These are phyloP conservation scores for Casuarius casuarius DNA, from an alignment of 2,113 vertebrate genomes.

Conservation along the genomic window DNA sequence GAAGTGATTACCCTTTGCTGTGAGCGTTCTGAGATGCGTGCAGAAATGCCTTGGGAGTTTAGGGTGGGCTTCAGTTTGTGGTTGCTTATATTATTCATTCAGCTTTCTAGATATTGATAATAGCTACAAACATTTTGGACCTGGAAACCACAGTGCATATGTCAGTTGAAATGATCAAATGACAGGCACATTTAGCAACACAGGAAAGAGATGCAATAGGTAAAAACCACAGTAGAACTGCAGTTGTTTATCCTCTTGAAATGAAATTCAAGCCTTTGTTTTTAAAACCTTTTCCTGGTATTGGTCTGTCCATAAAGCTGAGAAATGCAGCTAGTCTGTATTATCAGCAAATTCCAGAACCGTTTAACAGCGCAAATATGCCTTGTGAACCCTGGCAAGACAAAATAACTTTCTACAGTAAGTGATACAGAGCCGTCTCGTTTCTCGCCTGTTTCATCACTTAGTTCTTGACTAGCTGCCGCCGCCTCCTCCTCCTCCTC, in stretches of 20 bases:
- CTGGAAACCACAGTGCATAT: slow-evolving; percentile 11
- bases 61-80: slow-evolving; percentile 6
- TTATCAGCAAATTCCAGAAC: slow-evolving; percentile 31
- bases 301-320: neutral
- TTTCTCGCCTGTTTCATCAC: neutral
- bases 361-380: neutral
- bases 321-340: neutral
- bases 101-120: slow-evolving; percentile 56
- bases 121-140: neutral
- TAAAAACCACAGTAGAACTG: slow-evolving; percentile 49
- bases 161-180: slow-evolving; percentile 34
- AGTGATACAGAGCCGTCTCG: neutral
- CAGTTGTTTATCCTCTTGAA: slow-evolving; percentile 36
- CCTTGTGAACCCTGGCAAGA: neutral
- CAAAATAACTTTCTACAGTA: neutral
- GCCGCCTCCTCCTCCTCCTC: neutral
- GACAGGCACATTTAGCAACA: neutral
- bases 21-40: slow-evolving; percentile 23
- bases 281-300: slow-evolving; percentile 22
- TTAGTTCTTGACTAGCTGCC: neutral
- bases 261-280: slow-evolving; percentile 20
- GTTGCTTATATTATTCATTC: slow-evolving; percentile 19
- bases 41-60: neutral
- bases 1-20: neutral
- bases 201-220: slow-evolving; percentile 52